These are phyloP conservation scores for Limenitis camilla DNA, from an alignment of 2,888 invertebrate species.

Conservation along the genomic window DNA sequence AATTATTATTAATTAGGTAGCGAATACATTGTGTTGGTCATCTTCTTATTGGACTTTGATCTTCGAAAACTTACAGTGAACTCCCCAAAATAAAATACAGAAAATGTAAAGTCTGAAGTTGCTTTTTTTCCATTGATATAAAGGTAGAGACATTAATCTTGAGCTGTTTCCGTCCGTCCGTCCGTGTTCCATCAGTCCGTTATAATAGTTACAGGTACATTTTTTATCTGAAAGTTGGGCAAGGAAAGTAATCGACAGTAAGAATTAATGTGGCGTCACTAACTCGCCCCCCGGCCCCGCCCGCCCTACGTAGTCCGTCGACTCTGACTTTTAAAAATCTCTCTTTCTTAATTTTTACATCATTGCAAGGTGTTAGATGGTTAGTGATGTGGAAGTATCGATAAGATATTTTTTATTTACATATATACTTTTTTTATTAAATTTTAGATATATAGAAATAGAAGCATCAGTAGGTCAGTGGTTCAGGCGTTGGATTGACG, in stretches of 20 bases:
- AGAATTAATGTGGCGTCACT: conserved; percentile 72
- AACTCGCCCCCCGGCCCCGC: conserved; percentile 55
- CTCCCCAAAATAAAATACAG: too few relatives aligned
- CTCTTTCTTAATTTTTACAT: conserved; percentile 72
- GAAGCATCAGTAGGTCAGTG: too few relatives aligned
- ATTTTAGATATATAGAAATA: too few relatives aligned
- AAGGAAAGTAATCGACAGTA: conserved; percentile 58
- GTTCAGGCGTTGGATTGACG: too few relatives aligned
- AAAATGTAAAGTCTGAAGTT: too few relatives aligned
- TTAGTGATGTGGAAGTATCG: conserved; percentile 31
- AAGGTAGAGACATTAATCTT: conserved; percentile 26
- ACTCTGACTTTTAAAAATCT: conserved; percentile 56
- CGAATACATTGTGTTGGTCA: too few relatives aligned
- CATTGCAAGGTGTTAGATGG: conserved; percentile 61
- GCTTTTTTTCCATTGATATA: conserved; percentile 6
- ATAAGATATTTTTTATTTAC: too few relatives aligned
- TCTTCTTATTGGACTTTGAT: too few relatives aligned
- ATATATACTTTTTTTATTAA: too few relatives aligned
- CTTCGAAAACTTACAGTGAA: too few relatives aligned
- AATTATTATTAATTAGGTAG: too few relatives aligned
- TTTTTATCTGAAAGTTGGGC: conserved; percentile 36
- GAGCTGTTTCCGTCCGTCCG: conserved; percentile 20
- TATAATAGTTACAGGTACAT: conserved; percentile 38
- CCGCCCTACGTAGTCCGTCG: conserved; percentile 27
- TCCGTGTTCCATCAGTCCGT: conserved; percentile 27